Conservation (phyloP, 2,797 vertebrate species). For the Perodicticus potto region DNA sequence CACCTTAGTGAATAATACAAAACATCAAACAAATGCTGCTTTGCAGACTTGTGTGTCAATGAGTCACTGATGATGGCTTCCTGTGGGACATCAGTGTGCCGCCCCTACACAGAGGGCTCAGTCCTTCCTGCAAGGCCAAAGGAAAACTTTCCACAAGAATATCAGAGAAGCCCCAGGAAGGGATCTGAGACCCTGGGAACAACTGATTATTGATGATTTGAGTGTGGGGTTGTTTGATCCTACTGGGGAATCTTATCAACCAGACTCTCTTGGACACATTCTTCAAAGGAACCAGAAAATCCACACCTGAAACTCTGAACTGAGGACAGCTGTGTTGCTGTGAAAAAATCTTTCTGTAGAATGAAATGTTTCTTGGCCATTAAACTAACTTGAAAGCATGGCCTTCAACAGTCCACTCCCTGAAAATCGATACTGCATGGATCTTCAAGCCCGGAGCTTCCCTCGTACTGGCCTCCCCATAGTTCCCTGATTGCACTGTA, state of each 20-base stretch:
- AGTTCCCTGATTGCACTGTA: background rate
- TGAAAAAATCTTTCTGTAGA: conserved; percentile 30
- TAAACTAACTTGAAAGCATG: conserved; percentile 32
- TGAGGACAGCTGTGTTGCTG: background rate
- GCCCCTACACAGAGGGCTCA: background rate
- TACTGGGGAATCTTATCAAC: background rate
- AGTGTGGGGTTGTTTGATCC: background rate
- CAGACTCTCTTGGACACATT: background rate
- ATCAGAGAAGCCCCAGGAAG: conserved; percentile 18
- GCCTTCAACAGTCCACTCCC: background rate
- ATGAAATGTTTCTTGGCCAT: background rate
- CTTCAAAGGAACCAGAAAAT: conserved; percentile 16
- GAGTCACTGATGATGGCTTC: conserved; percentile 56
- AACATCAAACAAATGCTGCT: conserved; percentile 54
- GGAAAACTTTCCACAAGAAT: conserved; percentile 7
- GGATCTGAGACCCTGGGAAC: background rate
- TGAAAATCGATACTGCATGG: background rate
- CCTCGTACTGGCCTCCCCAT: background rate
- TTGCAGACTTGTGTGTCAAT: conserved; percentile 42
- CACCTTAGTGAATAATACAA: conserved; percentile 34
- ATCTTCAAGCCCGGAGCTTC: background rate
- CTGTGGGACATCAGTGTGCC: conserved; percentile 40
- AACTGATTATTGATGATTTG: background rate
- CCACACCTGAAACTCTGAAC: background rate
- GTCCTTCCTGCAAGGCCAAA: conserved; percentile 26